phyloP scores from a whole-genome alignment of 2,888 invertebrate species.

The Leucania comma region DNA sequence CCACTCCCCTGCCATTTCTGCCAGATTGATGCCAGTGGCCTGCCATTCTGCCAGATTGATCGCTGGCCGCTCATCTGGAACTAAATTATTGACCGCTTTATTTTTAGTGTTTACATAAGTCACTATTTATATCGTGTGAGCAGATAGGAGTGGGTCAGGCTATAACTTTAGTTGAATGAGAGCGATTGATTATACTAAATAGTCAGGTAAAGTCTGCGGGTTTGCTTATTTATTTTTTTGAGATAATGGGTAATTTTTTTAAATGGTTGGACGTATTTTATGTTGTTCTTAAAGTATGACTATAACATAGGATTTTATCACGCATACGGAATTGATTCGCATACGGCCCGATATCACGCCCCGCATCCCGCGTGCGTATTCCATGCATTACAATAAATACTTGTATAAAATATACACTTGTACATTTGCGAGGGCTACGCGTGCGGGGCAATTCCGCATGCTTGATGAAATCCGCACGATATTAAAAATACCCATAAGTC shows the following conservation, averaged over 20 bases:
- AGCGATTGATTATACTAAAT: slow-evolving; percentile 5
- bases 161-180: slow-evolving; percentile 27
- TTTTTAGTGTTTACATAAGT: slow-evolving; percentile 54
- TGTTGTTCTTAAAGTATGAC: not conserved
- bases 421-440: too few relatives aligned
- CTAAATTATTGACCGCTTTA: slow-evolving; percentile 56
- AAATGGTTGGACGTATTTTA: not conserved
- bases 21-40: slow-evolving; percentile 51
- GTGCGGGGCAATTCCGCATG: too few relatives aligned
- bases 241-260: not conserved
- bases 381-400: too few relatives aligned
- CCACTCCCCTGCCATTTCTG: slow-evolving; percentile 44
- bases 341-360: too few relatives aligned
- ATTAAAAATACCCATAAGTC: too few relatives aligned
- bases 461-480: too few relatives aligned
- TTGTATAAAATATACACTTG: too few relatives aligned
- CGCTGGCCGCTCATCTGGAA: slow-evolving; percentile 42
- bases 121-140: slow-evolving; percentile 38
- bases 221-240: slow-evolving; percentile 1
- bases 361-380: too few relatives aligned
- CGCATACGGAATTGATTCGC: too few relatives aligned
- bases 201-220: not conserved
- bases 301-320: too few relatives aligned
- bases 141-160: slow-evolving; percentile 20
- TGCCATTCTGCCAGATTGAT: slow-evolving; percentile 57